Evolutionary conservation across 2,797 vertebrate species (phyloP).

Genomic region (Botia kubotai): DNA sequence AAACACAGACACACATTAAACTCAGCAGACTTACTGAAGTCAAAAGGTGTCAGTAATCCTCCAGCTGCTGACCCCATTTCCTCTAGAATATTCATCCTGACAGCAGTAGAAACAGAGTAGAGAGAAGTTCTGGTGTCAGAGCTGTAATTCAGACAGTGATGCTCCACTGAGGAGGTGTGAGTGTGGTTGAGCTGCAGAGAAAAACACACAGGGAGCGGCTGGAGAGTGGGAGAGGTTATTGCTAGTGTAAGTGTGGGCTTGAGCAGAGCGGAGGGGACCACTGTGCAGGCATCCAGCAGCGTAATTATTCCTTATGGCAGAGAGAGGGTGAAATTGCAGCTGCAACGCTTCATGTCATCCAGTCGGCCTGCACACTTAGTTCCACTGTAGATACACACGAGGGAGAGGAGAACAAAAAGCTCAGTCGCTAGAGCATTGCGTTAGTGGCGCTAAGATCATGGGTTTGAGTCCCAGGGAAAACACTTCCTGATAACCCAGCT

Average conservation of each 20-base stretch:
- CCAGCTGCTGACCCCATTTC: slow-evolving; percentile 65
- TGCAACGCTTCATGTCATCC: slow-evolving; percentile 62
- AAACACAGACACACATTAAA: slow-evolving; percentile 9
- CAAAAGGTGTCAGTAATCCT: slow-evolving; percentile 71
- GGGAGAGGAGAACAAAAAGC: slow-evolving; percentile 36
- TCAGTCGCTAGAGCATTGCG: no score
- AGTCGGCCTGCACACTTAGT: slow-evolving; percentile 34
- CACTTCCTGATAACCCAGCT: no score
- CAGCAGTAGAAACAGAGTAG: slow-evolving; percentile 57
- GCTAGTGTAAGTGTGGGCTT: slow-evolving; percentile 41
- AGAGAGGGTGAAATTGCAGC: slow-evolving; percentile 74
- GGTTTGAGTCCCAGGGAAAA: no score
- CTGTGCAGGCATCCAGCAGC: slow-evolving; percentile 71
- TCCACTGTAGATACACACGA: slow-evolving; percentile 47
- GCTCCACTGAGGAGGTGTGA: slow-evolving; percentile 40
- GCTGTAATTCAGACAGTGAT: slow-evolving; percentile 30
- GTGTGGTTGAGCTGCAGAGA: slow-evolving; percentile 12
- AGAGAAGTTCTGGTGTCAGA: slow-evolving; percentile 41
- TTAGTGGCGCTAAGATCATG: no score
- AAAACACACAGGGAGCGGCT: slow-evolving; percentile 9
- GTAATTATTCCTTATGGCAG: slow-evolving; percentile 76
- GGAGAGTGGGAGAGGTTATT: slow-evolving; percentile 26
- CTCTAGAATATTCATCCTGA: slow-evolving; percentile 56
- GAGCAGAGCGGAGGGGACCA: slow-evolving; percentile 57
- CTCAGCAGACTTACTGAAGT: slow-evolving; percentile 53